phyloP scores from a whole-genome alignment of 1,140 invertebrate genomes.

The Ctenoplectra terminalis region DNA sequence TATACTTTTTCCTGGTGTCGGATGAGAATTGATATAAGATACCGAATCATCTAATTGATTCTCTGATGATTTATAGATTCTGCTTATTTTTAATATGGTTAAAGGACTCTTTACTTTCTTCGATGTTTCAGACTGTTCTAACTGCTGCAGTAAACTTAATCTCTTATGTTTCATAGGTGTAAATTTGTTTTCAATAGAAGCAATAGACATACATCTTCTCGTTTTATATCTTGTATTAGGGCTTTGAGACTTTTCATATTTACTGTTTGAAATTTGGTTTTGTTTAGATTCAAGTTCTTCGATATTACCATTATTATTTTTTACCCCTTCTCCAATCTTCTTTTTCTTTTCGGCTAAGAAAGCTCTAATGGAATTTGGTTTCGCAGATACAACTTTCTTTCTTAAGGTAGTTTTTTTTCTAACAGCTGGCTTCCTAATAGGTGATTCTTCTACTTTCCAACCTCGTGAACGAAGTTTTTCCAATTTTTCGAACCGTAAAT shows the following conservation, averaged over 20 bases:
- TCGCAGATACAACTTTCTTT: constrained; percentile 49
- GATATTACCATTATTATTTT: not conserved
- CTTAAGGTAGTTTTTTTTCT: constrained; percentile 63
- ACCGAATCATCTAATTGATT: constrained; percentile 74
- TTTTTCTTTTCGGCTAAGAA: constrained; percentile 72
- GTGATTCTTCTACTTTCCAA: constrained; percentile 82
- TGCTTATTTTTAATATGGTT: constrained; percentile 72
- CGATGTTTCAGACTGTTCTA: constrained; percentile 45
- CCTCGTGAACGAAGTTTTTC: constrained; percentile 79
- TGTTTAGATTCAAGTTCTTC: not conserved
- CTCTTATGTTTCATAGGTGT: not conserved
- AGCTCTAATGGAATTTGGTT: constrained; percentile 67
- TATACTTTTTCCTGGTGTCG: constrained; percentile 77
- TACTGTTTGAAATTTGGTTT: not conserved
- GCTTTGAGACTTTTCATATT: not conserved
- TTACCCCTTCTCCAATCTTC: constrained; percentile 41
- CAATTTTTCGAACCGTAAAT: constrained; percentile 83
- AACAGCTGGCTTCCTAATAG: constrained; percentile 65
- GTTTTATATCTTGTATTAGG: not conserved
- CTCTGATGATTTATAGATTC: constrained; percentile 74
- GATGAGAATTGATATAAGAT: constrained; percentile 75
- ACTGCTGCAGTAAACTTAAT: constrained; percentile 47
- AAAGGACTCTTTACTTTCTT: constrained; percentile 66
- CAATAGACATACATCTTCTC: constrained; percentile 11
- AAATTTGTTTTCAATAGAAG: not conserved